These are phyloP conservation scores for Caenorhabditis afra DNA, from an alignment of 2,888 invertebrate genomes.

Conservation along the genomic window DNA sequence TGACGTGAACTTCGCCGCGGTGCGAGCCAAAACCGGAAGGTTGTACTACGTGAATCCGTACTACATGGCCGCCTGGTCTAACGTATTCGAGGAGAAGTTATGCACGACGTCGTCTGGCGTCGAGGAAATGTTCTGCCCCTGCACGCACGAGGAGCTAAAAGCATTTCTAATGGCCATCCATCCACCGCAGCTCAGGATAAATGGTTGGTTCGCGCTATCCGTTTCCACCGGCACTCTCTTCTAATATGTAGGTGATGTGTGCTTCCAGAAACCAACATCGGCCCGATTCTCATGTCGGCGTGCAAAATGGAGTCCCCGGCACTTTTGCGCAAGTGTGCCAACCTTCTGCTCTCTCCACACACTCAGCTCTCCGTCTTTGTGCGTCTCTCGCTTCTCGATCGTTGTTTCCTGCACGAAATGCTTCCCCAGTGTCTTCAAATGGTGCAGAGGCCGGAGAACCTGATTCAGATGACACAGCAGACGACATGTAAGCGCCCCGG, in stretches of 20 bases:
- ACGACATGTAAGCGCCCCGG: conserved; percentile 77
- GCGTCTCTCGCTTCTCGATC: conserved; percentile 78
- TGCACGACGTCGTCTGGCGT: conserved; percentile 61
- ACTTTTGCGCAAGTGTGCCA: conserved; percentile 79
- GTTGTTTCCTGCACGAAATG: conserved; percentile 80
- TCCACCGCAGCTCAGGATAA: conserved; percentile 80
- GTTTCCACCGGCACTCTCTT: conserved; percentile 15
- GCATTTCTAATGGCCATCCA: conserved; percentile 80
- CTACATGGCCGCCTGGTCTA: conserved; percentile 80
- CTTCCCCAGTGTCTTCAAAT: conserved; percentile 78
- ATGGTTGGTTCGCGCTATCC: conserved; percentile 73
- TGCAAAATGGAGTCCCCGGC: conserved; percentile 81
- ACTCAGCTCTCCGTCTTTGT: conserved; percentile 80
- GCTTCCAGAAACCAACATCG: conserved; percentile 78
- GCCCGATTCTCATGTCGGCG: conserved; percentile 78
- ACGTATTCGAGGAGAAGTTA: conserved; percentile 75
- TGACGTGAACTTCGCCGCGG: conserved; percentile 78
- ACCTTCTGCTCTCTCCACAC: conserved; percentile 75
- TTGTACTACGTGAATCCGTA: conserved; percentile 80
- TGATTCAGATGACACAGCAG: conserved; percentile 80
- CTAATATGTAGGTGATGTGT: neutral
- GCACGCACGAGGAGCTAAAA: conserved; percentile 79
- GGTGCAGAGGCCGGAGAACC: conserved; percentile 77
- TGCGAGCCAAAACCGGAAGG: conserved; percentile 79
- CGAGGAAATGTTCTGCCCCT: conserved; percentile 79